Evolutionary conservation across 2,888 invertebrate species (phyloP), one percentile per base, ranked within the genome.

Genomic region (Myathropa florea): DNA sequence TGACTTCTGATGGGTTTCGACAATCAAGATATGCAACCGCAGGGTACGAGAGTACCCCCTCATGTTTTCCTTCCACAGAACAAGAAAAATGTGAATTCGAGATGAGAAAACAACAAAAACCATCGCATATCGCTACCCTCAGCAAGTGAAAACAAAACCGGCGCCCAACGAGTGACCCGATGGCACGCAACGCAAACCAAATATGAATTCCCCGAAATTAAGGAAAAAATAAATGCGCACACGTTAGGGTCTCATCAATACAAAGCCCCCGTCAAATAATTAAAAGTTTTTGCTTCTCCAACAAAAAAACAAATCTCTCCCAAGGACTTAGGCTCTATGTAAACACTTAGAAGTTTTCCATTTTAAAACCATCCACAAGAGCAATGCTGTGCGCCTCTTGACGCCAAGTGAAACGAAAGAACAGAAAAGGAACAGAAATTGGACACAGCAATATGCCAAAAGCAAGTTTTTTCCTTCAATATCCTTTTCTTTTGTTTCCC

Each of bases 291-390:
- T 14, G 4, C 3, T 10, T 14, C 4, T 1, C 10, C 7, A 59
- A 64, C 1, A 68, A 33, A 23, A 55, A 33, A 33, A 64, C 36
- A 75, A 33, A 64, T 6, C 39, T 21, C 30, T 26, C 59, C 46
- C 55, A 72, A 72, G 72, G 82, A 65, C 77, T 67, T n/a, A 39
- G 36, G 53, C 71, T n/a, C n/a, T 82, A 36, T 77, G 67, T 61
- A 77, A 77, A 61, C 77, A 83, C 71, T 83, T 72, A 36, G 23
- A 65, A 72, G 14, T 72, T 72, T 64, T 26, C 2, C 33, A 65
- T 24, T 24, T 26, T 23, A 64, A 73, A 30, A 3, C 30, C 9
- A 53, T 33, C 21, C 18, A 46, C 46, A 46, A 18, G 18, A 46
- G 46, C 46, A 18, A 18, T 18, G 46, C 46, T 46, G n/a, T n/a